A percentile compares a stretch with the other conserved stretches of the same genome.
These are phyloP conservation scores for Rhynchophorus ferrugineus DNA, from an alignment of 1,140 invertebrate species.

Conservation along the genomic window DNA sequence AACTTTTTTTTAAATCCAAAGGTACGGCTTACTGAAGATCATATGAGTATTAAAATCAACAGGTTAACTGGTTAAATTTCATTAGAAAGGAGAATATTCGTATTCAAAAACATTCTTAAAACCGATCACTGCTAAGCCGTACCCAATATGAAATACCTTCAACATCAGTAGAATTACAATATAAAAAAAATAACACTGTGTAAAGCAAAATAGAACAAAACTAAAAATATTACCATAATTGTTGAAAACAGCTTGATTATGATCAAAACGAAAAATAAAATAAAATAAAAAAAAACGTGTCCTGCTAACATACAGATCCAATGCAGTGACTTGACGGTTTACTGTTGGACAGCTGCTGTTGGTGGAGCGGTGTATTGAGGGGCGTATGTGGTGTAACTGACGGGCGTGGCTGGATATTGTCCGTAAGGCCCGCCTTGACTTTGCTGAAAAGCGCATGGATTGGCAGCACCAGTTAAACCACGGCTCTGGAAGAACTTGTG, in stretches of 20 bases:
- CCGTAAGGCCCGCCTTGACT: constrained; percentile 46
- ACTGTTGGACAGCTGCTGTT: constrained; percentile 40
- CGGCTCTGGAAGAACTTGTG: constrained; percentile 57
- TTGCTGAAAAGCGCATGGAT: constrained; percentile 52
- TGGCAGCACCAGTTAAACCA: constrained; percentile 45
- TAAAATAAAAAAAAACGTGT: neutral
- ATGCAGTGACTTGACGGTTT: constrained; percentile 14
- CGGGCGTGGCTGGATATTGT: constrained; percentile 33
- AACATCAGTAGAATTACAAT: neutral
- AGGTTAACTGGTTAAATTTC: neutral
- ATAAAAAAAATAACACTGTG: neutral
- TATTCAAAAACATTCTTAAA: neutral
- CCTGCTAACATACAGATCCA: too few species aligned
- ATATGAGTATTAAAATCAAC: neutral
- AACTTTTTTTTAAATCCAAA: neutral
- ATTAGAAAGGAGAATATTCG: neutral
- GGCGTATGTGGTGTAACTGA: constrained; percentile 37
- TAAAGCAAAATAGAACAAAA: too few species aligned
- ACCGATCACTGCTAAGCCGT: neutral
- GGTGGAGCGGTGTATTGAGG: constrained; percentile 45
- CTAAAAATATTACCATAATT: too few species aligned
- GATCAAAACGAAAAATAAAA: neutral
- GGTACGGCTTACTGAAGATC: neutral
- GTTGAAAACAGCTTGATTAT: too few species aligned
- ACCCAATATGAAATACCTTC: neutral